Percentiles rank a stretch among this genome's conserved stretches.
Evolutionary conservation across 2,888 invertebrate genomes (phyloP).

Genomic region (Piscicola geometra): DNA sequence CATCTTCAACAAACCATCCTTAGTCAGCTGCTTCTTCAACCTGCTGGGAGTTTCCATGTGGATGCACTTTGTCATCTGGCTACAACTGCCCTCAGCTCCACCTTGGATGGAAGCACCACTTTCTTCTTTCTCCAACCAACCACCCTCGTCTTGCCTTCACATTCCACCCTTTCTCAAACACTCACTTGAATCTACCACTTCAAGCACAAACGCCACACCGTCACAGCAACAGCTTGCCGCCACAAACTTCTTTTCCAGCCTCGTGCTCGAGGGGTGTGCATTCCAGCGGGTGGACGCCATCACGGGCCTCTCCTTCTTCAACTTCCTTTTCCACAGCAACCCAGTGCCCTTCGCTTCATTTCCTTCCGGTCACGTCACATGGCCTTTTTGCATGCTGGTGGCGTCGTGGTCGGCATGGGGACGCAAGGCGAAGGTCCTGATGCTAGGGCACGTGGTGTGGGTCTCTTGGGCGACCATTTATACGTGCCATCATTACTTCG

Average conservation of each 20-base stretch:
- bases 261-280: slow-evolving; percentile 43
- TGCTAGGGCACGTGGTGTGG: slow-evolving; percentile 41
- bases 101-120: slow-evolving; percentile 41
- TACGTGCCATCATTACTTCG: slow-evolving; percentile 45
- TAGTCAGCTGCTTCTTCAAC: slow-evolving; percentile 40
- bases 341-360: slow-evolving; percentile 45
- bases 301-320: slow-evolving; percentile 42
- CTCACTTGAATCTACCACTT: background rate
- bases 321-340: slow-evolving; percentile 42
- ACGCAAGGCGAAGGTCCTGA: slow-evolving; percentile 5
- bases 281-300: slow-evolving; percentile 41
- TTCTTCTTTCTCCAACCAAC: background rate
- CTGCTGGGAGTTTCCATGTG: slow-evolving; percentile 44
- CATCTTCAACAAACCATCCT: slow-evolving; percentile 21
- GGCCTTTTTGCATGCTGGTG: slow-evolving; percentile 42
- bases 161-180: background rate
- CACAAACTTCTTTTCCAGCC: background rate
- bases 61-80: slow-evolving; percentile 43
- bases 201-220: background rate
- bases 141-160: background rate
- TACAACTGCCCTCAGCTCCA: slow-evolving; percentile 44
- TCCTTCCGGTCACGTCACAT: slow-evolving; percentile 45
- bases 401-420: slow-evolving; percentile 31
- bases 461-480: slow-evolving; percentile 45
- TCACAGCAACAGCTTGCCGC: slow-evolving; percentile 7